Evolutionary conservation across 2,113 vertebrate species (phyloP), one percentile per base, ranked within the genome.

Genomic region (Glaucidium brasilianum): DNA sequence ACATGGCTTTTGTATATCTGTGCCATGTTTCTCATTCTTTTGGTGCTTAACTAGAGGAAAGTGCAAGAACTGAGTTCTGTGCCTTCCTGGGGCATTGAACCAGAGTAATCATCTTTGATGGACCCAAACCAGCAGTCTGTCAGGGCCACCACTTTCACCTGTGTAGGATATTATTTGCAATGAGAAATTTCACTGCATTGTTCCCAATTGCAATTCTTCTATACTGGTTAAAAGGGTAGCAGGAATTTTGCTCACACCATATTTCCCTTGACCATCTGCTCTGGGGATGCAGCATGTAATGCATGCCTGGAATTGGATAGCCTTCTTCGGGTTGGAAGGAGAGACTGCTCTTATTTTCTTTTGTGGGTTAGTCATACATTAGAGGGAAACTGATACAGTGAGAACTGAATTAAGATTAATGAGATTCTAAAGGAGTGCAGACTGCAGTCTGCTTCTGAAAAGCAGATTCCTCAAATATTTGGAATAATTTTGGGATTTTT

Each of bases 351-450:
- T n/a, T 78, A 3, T 0, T 84, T 74, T 62, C 45, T 67, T 83
- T 43, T 81, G 68, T 91, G 63, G n/a, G 59, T 71, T 91, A 86
- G 47, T 71, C 56, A 35, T 92, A n/a, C 60, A 8, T 81, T 59
- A 84, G n/a, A 45, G 72, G 72, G 47, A 89, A 85, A 49, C 47
- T 87, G 94, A 89, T 95, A 84, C 60, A 18, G 41, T 34, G 60
- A 89, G 76, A 91, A 50, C n/a, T 71, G 59, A 84, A 71, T 94
- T 94, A 89, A 87, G 45, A 66, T 87, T 69, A 94, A 95, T 94
- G 92, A 92, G 80, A 50, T 67, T 84, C 68, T 50, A 13, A 81
- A 58, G 67, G 41, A 67, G 22, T 47, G 34, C 10, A 3, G 35
- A 74, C 69, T 62, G 22, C 37, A 67, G 5, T 43, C 55, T 58